Evolutionary conservation across 2,888 invertebrate genomes (phyloP).

Genomic region (Deilephila elpenor): DNA sequence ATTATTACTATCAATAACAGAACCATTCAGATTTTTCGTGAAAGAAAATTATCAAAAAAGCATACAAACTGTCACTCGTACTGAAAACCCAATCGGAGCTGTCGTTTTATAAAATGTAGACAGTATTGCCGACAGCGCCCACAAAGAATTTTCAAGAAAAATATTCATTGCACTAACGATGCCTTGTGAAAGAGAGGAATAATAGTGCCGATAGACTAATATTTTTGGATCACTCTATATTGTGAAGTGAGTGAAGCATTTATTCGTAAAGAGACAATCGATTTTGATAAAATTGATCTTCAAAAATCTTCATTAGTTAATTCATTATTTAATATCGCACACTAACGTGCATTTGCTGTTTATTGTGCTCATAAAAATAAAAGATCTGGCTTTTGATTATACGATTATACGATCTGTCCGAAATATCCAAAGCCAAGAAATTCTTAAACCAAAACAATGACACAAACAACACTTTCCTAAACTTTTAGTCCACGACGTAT

Average conservation of each 20-base stretch:
- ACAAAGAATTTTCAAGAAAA: constrained; percentile 11
- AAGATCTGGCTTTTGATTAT: too few relatives aligned
- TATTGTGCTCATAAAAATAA: too few relatives aligned
- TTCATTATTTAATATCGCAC: too few relatives aligned
- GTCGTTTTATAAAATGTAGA: constrained; percentile 17
- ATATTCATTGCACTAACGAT: constrained; percentile 21
- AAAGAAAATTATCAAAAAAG: not conserved
- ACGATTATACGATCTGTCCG: too few relatives aligned
- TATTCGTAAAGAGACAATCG: too few relatives aligned
- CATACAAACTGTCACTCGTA: constrained; percentile 5
- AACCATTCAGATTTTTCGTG: not conserved
- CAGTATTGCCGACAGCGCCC: not conserved
- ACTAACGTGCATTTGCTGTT: too few relatives aligned
- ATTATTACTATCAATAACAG: not conserved
- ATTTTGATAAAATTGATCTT: too few relatives aligned
- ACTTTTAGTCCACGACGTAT: too few relatives aligned
- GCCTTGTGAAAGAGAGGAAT: not conserved
- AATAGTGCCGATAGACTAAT: constrained; percentile 9
- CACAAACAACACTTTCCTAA: too few relatives aligned
- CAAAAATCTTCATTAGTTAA: too few relatives aligned
- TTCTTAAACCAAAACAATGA: too few relatives aligned
- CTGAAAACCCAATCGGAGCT: not conserved
- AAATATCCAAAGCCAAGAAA: too few relatives aligned
- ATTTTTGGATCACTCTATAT: constrained; percentile 32
- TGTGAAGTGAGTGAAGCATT: not conserved